Conservation (phyloP, 2,888 invertebrate species). For the Drosophila seclusa region DNA sequence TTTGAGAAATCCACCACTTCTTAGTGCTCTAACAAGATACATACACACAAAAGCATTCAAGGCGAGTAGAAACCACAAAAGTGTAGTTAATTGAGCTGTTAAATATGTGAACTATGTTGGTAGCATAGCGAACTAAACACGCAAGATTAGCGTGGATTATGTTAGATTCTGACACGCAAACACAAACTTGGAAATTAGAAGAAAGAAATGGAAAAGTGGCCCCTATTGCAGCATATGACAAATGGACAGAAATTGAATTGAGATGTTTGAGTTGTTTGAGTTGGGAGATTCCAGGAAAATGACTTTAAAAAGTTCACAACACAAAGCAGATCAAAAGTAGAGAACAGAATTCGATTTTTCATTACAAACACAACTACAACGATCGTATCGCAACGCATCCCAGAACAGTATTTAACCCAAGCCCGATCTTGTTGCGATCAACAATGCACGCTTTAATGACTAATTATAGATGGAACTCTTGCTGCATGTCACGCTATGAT, state of each 20-base stretch:
- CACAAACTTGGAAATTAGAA: slow-evolving; percentile 3
- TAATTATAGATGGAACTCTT: slow-evolving; percentile 76
- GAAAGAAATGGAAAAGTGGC: slow-evolving; percentile 9
- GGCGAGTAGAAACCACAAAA: slow-evolving; percentile 26
- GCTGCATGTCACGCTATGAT: slow-evolving; percentile 79
- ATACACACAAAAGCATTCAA: neutral
- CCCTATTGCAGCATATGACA: slow-evolving; percentile 63
- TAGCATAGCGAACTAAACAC: slow-evolving; percentile 63
- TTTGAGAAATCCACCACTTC: neutral
- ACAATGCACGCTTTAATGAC: slow-evolving; percentile 82
- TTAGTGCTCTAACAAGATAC: neutral
- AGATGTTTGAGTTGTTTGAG: slow-evolving; percentile 13
- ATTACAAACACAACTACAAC: neutral
- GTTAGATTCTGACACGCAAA: slow-evolving; percentile 30
- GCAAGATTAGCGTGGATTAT: slow-evolving; percentile 41
- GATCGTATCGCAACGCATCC: slow-evolving; percentile 24
- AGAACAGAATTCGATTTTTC: slow-evolving; percentile 42
- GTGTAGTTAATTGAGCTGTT: slow-evolving; percentile 59
- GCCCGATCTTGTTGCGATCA: slow-evolving; percentile 50
- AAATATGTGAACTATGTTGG: slow-evolving; percentile 51
- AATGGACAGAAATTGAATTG: slow-evolving; percentile 35
- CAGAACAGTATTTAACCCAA: slow-evolving; percentile 22
- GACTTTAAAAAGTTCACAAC: slow-evolving; percentile 47
- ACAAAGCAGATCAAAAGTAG: slow-evolving; percentile 28
- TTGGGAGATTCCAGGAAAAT: slow-evolving; percentile 48